Evolutionary conservation across 2,888 invertebrate genomes (phyloP), one percentile per base, ranked within the genome.

Genomic region (Acrocera orbiculus): DNA sequence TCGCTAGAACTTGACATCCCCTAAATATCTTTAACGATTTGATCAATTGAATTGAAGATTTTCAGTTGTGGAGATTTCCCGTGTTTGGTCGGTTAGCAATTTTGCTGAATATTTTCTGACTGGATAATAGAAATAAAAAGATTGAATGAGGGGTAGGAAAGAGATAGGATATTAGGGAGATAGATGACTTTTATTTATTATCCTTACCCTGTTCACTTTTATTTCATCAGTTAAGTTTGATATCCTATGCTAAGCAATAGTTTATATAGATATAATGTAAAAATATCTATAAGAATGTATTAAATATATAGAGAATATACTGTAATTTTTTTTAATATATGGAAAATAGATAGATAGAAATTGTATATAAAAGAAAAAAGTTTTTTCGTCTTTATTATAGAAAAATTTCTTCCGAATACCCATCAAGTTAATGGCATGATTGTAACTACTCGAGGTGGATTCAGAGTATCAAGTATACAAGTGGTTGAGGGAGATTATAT

Each of bases 41-140:
- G 36, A 39, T 39, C 39, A 39, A 39, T 39, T 39, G 36, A 39
- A 36, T 36, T 36, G 34, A 33, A 36, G 34, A 36, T 39, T 39
- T 35, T 33, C 35, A 27, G 34, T 14, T 25, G 35, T 23, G 23
- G 17, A 30, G 26, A 24, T 24, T 14, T 30, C 28, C 9, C 23
- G 16, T 16, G 22, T 14, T n/a, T 27, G 22, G 23, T 28, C n/a
- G 23, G 10, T 28, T 22, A 16, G 28, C 14, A 28, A 27, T 3
- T 9, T 22, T 10, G 9, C 22, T 10, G 9, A 22, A 3, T 9
- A 9, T 9, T 9, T 10, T 22, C 22, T 22, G 9, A 22, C 34
- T 16, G 27, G 20, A 13, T 16, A 23, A n/a, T 10, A 15, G 15
- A 14, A 28, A 5, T 22, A 20, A 20, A 22, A 19, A 13, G 14